These are phyloP conservation scores for Microtus ochrogaster DNA, from an alignment of 2,113 vertebrate species.

Conservation along the genomic window DNA sequence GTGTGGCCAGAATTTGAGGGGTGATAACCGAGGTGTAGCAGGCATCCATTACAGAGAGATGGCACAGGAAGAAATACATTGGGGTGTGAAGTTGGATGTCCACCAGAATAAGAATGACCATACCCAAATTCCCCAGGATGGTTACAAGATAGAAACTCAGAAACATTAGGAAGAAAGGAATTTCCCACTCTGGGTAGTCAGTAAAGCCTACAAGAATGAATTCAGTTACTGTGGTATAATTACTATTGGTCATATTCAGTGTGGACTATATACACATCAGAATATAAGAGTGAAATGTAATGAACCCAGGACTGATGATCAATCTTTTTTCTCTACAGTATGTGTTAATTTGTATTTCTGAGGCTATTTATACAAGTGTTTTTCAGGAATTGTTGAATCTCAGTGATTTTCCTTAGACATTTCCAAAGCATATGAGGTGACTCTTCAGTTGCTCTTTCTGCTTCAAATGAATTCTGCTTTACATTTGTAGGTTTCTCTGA, in stretches of 20 bases:
- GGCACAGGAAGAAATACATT: slow-evolving; percentile 73
- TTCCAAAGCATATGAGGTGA: not conserved
- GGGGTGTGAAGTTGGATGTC: slow-evolving; percentile 51
- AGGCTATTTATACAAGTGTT: not conserved
- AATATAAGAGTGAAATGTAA: not conserved
- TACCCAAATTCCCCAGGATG: slow-evolving; percentile 74
- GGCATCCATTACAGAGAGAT: slow-evolving; percentile 61
- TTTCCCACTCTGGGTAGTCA: not conserved
- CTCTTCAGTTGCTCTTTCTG: not conserved
- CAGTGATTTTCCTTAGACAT: not conserved
- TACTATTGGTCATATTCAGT: slow-evolving; percentile 53
- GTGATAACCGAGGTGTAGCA: slow-evolving; percentile 63
- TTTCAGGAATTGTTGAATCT: not conserved
- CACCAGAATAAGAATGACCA: slow-evolving; percentile 63
- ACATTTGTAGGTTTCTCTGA: slow-evolving; percentile 26
- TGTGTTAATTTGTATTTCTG: not conserved
- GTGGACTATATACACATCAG: not conserved
- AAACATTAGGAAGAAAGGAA: slow-evolving; percentile 65
- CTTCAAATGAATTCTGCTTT: slow-evolving; percentile 22
- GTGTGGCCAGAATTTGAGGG: slow-evolving; percentile 66
- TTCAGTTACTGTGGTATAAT: slow-evolving; percentile 50
- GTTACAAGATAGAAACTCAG: slow-evolving; percentile 63
- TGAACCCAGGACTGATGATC: not conserved
- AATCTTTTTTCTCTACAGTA: not conserved
- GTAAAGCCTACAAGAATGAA: slow-evolving; percentile 75